These are phyloP conservation scores for Cydia amplana DNA, from an alignment of 1,140 invertebrate species.

Conservation along the genomic window DNA sequence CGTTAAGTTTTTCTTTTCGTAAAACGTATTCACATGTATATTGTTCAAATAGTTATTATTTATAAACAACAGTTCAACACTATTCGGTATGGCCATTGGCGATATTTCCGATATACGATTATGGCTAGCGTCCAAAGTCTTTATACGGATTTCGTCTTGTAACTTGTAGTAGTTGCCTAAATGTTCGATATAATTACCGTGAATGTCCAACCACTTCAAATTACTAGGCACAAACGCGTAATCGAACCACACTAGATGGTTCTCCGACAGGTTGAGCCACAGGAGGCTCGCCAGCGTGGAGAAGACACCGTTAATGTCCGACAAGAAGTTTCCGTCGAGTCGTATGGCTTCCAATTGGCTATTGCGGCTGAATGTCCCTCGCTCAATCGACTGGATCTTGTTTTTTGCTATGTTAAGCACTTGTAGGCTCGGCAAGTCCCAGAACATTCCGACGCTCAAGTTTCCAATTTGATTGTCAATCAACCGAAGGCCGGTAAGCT, in stretches of 20 bases:
- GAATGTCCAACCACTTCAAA: slow-evolving; percentile 94
- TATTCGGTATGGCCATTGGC: slow-evolving; percentile 91
- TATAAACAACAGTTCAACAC: slow-evolving; percentile 92
- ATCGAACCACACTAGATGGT: slow-evolving; percentile 94
- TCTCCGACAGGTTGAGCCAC: slow-evolving; percentile 94
- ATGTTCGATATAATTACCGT: slow-evolving; percentile 92
- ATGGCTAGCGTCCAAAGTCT: slow-evolving; percentile 92
- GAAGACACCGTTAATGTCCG: slow-evolving; percentile 93
- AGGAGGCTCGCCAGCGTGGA: slow-evolving; percentile 88
- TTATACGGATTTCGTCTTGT: slow-evolving; percentile 88
- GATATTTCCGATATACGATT: slow-evolving; percentile 90
- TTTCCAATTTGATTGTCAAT: slow-evolving; percentile 94
- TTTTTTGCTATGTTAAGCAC: slow-evolving; percentile 93
- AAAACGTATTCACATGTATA: slow-evolving; percentile 91
- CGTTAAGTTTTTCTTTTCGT: slow-evolving; percentile 90
- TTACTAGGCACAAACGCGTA: slow-evolving; percentile 93
- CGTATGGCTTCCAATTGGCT: slow-evolving; percentile 89
- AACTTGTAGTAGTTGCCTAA: slow-evolving; percentile 92
- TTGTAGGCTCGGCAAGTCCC: slow-evolving; percentile 89
- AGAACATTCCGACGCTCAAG: slow-evolving; percentile 90
- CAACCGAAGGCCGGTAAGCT: slow-evolving; percentile 90
- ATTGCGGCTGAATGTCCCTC: slow-evolving; percentile 90
- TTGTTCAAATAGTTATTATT: slow-evolving; percentile 92
- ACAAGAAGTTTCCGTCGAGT: slow-evolving; percentile 91
- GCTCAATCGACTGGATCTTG: slow-evolving; percentile 90